Base-by-base conservation (phyloP, 2,797 vertebrate genomes). In the Lepus townsendii region DNA sequence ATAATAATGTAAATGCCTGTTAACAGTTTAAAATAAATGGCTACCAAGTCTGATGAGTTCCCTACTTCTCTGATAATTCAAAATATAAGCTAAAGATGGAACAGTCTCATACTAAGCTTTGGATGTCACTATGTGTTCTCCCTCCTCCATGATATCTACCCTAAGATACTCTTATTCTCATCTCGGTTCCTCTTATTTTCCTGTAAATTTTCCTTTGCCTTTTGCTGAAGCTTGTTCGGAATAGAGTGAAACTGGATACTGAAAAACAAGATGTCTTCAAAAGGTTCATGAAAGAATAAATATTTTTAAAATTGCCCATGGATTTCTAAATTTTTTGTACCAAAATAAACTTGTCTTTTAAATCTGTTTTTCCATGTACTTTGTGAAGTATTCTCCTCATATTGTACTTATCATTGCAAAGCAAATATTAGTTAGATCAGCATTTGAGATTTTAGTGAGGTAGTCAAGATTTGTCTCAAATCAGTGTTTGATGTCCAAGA, bases 1-100 rank as follows among this genome's bases (percentile, higher is more conserved):
- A 62, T 42, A 92, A 79, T 80, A 88, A 75, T 66, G n/a, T 54
- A 90, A 69, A 76, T 87, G 66, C 38, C 78, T 80, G 60, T 69
- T 88, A 42, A 75, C 38, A 88, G 63, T 42, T 80, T 94, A 83
- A 72, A 82, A 65, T 78, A 62, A 50, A 91, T 69, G 82, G 50
- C 9, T 80, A 30, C 19, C 85, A 47, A 32, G n/a, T 84, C 63
- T 76, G 42, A 66, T 84, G 65, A 94, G 52, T 73, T 80, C 79
- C 27, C 38, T 88, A 2, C 7, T 27, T 91, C 52, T 75, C 0
- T 88, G 52, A 68, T 10, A 35, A 77, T 83, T 60, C 24, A 60
- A 63, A 35, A 85, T 63, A 35, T 0, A 54, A 22, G 32, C 52
- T 75, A 65, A 50, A 69, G 35, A 20, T 12, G 27, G 76, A 92